These are phyloP conservation scores for Carpatolechia fugitivella DNA, from an alignment of 2,888 invertebrate species.

Conservation along the genomic window DNA sequence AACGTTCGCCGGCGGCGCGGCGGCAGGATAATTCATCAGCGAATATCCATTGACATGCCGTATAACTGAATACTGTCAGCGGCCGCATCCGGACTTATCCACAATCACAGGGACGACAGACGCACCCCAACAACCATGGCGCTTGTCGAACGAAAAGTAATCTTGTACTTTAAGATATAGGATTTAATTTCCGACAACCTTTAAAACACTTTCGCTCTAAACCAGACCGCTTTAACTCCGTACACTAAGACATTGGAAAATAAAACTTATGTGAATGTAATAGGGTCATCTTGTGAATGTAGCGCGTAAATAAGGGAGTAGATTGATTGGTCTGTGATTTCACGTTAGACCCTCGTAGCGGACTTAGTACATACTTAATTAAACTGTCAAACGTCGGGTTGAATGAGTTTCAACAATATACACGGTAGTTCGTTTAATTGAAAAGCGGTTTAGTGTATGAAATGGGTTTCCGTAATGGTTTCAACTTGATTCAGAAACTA, in stretches of 20 bases:
- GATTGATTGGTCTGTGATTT: constrained; percentile 45
- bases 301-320: constrained; percentile 21
- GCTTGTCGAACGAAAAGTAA: constrained; percentile 13
- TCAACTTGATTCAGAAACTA: too few species aligned
- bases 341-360: constrained; percentile 41
- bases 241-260: background rate
- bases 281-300: background rate
- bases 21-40: constrained; percentile 38
- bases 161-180: constrained; percentile 15
- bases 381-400: constrained; percentile 46
- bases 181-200: constrained; percentile 14
- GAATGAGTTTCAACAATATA: constrained; percentile 31
- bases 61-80: constrained; percentile 39
- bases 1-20: constrained; percentile 24
- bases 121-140: constrained; percentile 8
- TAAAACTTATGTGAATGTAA: background rate
- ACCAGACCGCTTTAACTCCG: background rate
- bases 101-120: constrained; percentile 28
- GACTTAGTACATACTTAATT: constrained; percentile 48
- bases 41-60: constrained; percentile 38
- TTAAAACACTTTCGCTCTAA: background rate
- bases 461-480: too few species aligned
- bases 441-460: constrained; percentile 4
- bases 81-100: constrained; percentile 34
- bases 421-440: constrained; percentile 18